Evolutionary conservation across 2,888 invertebrate species (phyloP).

Genomic region (Stenodera caucasica): DNA sequence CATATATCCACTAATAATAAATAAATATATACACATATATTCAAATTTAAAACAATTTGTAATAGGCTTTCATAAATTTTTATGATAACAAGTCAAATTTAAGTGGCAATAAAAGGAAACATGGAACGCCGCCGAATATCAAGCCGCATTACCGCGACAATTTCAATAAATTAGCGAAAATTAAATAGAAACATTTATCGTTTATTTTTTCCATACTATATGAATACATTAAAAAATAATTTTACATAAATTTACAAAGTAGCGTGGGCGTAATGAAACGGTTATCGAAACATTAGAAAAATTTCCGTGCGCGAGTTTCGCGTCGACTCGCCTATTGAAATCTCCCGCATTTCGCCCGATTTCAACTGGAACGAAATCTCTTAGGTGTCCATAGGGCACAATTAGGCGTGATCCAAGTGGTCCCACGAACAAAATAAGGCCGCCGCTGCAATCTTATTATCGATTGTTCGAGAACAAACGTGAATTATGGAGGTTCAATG

Average conservation of each 20-base stretch:
- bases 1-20: background rate
- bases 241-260: no score
- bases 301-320: background rate
- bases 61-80: constrained; percentile 27
- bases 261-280: constrained; percentile 16
- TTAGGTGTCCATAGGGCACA: constrained; percentile 5
- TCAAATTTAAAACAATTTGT: constrained; percentile 31
- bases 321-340: background rate
- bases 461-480: no score
- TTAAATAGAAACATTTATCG: constrained; percentile 29
- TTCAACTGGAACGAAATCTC: background rate
- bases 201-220: constrained; percentile 15
- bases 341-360: background rate
- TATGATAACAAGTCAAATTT: constrained; percentile 19
- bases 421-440: background rate
- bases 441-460: background rate
- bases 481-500: no score
- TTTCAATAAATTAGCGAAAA: constrained; percentile 31
- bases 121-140: constrained; percentile 19
- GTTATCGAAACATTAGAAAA: background rate
- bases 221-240: no score
- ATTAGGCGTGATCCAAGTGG: constrained; percentile 4
- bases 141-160: constrained; percentile 20
- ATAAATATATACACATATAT: constrained; percentile 19
- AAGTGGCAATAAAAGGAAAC: constrained; percentile 27